phyloP scores from a whole-genome alignment of 2,113 vertebrate genomes.

The Pachypanchax playfairii region DNA sequence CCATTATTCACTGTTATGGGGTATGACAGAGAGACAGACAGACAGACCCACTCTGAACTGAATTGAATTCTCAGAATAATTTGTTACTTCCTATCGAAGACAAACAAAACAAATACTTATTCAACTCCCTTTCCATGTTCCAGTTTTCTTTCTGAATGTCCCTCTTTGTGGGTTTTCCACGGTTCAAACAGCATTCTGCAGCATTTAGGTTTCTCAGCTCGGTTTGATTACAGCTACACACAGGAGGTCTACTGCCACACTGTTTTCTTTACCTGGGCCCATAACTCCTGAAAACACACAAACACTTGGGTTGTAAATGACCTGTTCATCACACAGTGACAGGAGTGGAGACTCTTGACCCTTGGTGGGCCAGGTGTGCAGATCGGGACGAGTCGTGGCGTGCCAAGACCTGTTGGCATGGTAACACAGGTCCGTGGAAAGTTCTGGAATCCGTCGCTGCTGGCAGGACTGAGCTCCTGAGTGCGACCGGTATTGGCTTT shows the following conservation, averaged over 20 bases:
- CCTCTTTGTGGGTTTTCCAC: conserved; percentile 60
- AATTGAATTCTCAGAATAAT: no score
- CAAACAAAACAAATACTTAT: conserved; percentile 47
- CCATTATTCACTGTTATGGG: no score
- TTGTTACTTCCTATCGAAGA: conserved; percentile 41
- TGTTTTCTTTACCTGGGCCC: conserved; percentile 79
- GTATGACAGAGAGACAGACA: no score
- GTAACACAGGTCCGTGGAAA: conserved; percentile 74
- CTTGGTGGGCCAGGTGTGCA: conserved; percentile 81
- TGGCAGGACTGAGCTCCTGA: conserved; percentile 71
- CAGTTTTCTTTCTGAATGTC: conserved; percentile 59
- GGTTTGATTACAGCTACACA: conserved; percentile 75
- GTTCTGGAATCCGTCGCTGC: conserved; percentile 81
- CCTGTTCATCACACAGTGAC: conserved; percentile 80
- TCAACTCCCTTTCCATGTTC: conserved; percentile 33
- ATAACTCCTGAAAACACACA: conserved; percentile 81
- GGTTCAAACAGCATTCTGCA: conserved; percentile 62
- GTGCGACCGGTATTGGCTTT: conserved; percentile 78
- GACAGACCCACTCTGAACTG: no score
- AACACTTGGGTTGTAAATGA: conserved; percentile 81
- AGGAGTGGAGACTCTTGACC: conserved; percentile 76
- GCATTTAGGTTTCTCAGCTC: conserved; percentile 59
- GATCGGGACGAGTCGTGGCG: conserved; percentile 64
- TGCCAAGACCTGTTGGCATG: conserved; percentile 76
- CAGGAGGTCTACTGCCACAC: conserved; percentile 71